These are phyloP conservation scores for Nibea albiflora DNA, from an alignment of 2,113 vertebrate genomes.

Conservation along the genomic window DNA sequence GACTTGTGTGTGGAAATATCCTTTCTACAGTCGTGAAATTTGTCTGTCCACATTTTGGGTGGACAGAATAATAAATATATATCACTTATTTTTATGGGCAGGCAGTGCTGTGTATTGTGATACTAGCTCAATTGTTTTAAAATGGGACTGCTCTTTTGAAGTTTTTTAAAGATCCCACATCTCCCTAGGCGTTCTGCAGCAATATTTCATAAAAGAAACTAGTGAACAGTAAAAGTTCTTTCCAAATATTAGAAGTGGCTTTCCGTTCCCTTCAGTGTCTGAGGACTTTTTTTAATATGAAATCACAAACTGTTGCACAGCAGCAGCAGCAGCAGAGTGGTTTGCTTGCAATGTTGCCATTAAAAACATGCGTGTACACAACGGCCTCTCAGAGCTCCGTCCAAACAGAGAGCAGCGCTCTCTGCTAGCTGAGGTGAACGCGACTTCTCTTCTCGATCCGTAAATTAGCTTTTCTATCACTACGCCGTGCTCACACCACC, in stretches of 20 bases:
- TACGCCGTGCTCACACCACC: conserved; percentile 55
- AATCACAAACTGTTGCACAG: conserved; percentile 69
- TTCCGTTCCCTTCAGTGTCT: conserved; percentile 65
- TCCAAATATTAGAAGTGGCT: conserved; percentile 84
- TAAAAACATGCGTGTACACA: conserved; percentile 74
- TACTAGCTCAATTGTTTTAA: conserved; percentile 64
- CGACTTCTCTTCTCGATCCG: conserved; percentile 72
- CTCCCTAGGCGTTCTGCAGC: conserved; percentile 49
- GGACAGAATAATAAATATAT: conserved; percentile 56
- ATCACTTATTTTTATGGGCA: conserved; percentile 48
- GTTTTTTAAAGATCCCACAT: conserved; percentile 70
- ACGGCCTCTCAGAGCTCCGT: conserved; percentile 68
- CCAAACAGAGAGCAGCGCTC: conserved; percentile 57
- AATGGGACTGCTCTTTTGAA: conserved; percentile 66
- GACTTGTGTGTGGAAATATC: conserved; percentile 52
- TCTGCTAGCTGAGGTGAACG: conserved; percentile 59
- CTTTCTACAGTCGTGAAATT: conserved; percentile 34
- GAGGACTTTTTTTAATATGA: conserved; percentile 73
- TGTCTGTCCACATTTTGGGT: conserved; percentile 58
- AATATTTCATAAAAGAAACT: conserved; percentile 79
- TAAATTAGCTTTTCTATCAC: conserved; percentile 71
- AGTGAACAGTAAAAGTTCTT: conserved; percentile 78
- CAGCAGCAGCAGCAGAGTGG: conserved; percentile 52
- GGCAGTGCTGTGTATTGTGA: conserved; percentile 40
- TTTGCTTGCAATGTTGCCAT: conserved; percentile 72